Base-by-base conservation (phyloP, 2,797 vertebrate genomes). In the Sebastes nivosus region DNA sequence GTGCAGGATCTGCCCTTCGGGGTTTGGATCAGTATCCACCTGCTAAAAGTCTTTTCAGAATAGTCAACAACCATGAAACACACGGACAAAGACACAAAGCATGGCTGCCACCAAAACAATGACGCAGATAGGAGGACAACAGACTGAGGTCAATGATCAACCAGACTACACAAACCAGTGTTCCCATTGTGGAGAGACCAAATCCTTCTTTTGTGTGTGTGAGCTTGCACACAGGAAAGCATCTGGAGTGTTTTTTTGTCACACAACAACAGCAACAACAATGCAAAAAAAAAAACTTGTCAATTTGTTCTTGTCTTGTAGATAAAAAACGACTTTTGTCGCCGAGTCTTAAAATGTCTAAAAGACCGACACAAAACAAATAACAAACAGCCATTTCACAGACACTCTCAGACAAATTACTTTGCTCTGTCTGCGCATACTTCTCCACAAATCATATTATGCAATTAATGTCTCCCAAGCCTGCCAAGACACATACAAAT, bases 141-240 rank as follows among this genome's bases (percentile, higher is more conserved):
- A 82, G 78, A 72, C 67, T 11, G 55, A 75, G 82, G 88, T 91
- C 84, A 94, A 93, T 92, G 86, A 91, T 94, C 82, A 83, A 86
- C 89, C 58, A 81, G 67, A 64, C 67, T 32, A 20, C 13, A 79
- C 80, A 79, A 52, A 78, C 60, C 58, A 57, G 32, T 3, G 16
- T 55, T 77, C 69, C 57, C 81, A 68, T 10, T 5, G 66, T 13
- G 46, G 38, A 32, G 38, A 32, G 61, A 76, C 61, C 20, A 75
- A 57, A 77, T 38, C 5, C 36, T 55, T 0, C 38, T 55, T 0
- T 34, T 16, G 66, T 59, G 34, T 75, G 64, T 63, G 20, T 50
- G 27, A n/a, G 24, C 13, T n/a, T 20, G 22, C 36, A 58, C 71
- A 42, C 50, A 54, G 24, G 12, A n/a, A 34, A 0, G 2, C 75